phyloP scores from a whole-genome alignment of 2,888 invertebrate species.

The Argynnis bischoffii region DNA sequence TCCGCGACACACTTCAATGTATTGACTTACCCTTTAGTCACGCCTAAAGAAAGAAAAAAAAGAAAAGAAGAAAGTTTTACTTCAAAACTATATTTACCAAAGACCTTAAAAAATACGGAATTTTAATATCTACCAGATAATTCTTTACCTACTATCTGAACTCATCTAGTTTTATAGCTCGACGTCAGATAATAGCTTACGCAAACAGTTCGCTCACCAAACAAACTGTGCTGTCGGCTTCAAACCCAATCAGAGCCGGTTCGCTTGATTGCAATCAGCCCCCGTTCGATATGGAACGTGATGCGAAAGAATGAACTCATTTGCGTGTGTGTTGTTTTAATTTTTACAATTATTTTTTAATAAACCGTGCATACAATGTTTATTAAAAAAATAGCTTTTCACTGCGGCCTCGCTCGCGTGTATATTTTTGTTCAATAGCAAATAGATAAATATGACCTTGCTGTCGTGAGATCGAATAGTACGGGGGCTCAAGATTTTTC shows the following conservation, averaged over 20 bases:
- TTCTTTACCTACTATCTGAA: background rate
- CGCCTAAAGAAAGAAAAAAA: too few relatives aligned
- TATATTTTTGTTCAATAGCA: too few relatives aligned
- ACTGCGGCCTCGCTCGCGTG: too few relatives aligned
- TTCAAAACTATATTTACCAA: too few relatives aligned
- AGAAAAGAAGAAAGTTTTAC: too few relatives aligned
- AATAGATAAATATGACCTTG: too few relatives aligned
- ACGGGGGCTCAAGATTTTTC: too few relatives aligned
- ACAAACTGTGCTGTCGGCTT: conserved; percentile 51
- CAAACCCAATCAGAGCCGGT: conserved; percentile 75
- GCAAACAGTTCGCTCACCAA: conserved; percentile 70
- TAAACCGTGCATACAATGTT: background rate
- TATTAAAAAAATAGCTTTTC: background rate
- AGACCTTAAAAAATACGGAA: background rate
- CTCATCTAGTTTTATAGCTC: conserved; percentile 12
- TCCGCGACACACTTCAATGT: too few relatives aligned
- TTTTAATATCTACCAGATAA: too few relatives aligned
- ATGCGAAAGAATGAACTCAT: conserved; percentile 51
- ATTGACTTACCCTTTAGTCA: too few relatives aligned
- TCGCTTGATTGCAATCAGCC: conserved; percentile 76
- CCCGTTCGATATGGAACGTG: conserved; percentile 54
- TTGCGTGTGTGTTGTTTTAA: conserved; percentile 33
- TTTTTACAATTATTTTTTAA: conserved; percentile 18
- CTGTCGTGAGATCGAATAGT: too few relatives aligned
- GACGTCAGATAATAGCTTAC: conserved; percentile 58